A percentile compares a stretch with the other conserved stretches of the same genome.
These are phyloP conservation scores for Vireo altiloquus DNA, from an alignment of 2,113 vertebrate species.

Conservation along the genomic window DNA sequence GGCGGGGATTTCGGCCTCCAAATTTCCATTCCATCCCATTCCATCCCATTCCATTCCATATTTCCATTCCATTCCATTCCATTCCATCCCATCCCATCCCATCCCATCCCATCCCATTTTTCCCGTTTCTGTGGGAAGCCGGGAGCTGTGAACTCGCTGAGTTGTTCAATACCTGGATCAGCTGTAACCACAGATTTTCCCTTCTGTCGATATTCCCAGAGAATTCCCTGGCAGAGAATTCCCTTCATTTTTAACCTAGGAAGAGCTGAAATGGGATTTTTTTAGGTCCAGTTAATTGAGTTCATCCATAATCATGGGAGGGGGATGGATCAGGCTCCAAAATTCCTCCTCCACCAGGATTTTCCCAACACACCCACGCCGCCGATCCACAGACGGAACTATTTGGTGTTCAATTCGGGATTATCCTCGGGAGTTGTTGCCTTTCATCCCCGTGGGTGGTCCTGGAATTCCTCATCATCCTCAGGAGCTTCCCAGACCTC, in stretches of 20 bases:
- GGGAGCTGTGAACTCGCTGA: not conserved
- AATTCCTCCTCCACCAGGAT: not conserved
- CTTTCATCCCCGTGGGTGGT: slow-evolving; percentile 2
- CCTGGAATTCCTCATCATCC: not conserved
- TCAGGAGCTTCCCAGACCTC: not conserved
- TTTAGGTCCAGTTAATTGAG: not conserved
- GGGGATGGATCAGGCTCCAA: not conserved
- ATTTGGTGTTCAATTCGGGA: not conserved
- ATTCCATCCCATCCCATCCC: not conserved
- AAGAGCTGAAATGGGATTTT: not conserved
- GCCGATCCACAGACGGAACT: not conserved
- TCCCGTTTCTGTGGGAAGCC: not conserved
- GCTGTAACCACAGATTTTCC: not conserved
- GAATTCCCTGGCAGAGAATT: not conserved
- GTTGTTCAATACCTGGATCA: not conserved
- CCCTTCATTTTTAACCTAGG: not conserved
- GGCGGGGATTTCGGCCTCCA: not conserved
- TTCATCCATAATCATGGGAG: not conserved
- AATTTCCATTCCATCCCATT: not conserved
- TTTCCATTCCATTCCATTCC: too few species aligned
- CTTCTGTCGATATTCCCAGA: not conserved
- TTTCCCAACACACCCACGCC: not conserved
- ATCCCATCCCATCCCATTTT: not conserved
- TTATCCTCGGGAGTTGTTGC: not conserved
- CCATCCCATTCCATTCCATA: not conserved